Percentiles rank a stretch among this genome's conserved stretches.
phyloP scores from a whole-genome alignment of 2,113 vertebrate genomes.

The Sciurus niger region DNA sequence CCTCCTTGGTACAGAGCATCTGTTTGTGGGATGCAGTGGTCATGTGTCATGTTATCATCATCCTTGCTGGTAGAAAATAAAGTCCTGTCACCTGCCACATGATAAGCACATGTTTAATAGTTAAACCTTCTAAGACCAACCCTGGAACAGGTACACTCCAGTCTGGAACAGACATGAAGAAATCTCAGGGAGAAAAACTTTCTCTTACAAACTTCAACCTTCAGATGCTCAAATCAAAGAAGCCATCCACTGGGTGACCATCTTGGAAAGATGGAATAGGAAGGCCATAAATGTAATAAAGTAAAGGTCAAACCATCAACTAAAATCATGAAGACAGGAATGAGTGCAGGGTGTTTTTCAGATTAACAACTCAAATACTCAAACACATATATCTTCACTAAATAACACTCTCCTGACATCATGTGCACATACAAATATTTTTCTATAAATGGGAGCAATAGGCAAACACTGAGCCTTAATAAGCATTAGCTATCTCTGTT shows the following conservation, averaged over 20 bases:
- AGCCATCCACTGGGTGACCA: background rate
- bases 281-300: background rate
- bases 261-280: background rate
- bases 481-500: background rate
- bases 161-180: background rate
- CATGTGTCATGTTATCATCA: background rate
- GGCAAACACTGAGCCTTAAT: background rate
- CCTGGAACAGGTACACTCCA: background rate
- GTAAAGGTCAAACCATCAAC: background rate
- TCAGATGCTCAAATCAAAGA: background rate
- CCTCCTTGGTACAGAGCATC: background rate
- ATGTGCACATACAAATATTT: too few species aligned
- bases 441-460: background rate
- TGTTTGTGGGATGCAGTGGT: background rate
- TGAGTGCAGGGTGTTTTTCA: background rate
- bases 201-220: background rate
- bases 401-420: background rate
- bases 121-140: background rate
- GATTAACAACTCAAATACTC: background rate
- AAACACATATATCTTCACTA: background rate
- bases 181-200: background rate
- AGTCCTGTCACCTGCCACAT: background rate
- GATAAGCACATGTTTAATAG: background rate
- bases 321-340: background rate
- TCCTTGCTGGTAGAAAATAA: background rate